Percentiles rank a stretch among this genome's conserved stretches.
Evolutionary conservation across 2,888 invertebrate species (phyloP).

Genomic region (Caenorhabditis imperialis): DNA sequence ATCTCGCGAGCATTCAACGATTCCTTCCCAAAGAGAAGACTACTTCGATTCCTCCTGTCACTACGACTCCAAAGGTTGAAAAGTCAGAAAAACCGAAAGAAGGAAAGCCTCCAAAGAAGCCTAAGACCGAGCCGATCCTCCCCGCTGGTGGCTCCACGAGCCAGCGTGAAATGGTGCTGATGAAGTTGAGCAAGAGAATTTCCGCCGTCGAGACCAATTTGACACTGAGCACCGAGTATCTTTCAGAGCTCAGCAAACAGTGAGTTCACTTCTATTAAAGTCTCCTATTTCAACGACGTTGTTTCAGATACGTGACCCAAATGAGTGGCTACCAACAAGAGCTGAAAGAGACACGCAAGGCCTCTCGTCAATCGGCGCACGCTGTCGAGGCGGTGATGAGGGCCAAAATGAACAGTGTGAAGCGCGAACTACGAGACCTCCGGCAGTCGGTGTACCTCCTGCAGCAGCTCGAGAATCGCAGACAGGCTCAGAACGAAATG

Average conservation of each 20-base stretch:
- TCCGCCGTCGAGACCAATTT: constrained; percentile 91
- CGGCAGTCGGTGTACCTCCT: constrained; percentile 30
- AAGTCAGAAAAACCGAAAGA: not conserved
- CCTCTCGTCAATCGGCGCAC: constrained; percentile 16
- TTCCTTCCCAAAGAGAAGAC: constrained; percentile 9
- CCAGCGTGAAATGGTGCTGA: constrained; percentile 88
- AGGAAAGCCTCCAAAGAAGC: constrained; percentile 5
- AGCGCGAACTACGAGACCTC: constrained; percentile 39
- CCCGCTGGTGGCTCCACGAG: constrained; percentile 49
- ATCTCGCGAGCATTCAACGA: constrained; percentile 42
- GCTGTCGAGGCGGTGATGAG: constrained; percentile 31
- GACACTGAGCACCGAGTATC: constrained; percentile 94
- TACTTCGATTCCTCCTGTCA: not conserved
- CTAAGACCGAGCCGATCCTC: constrained; percentile 36
- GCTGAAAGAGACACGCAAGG: constrained; percentile 34
- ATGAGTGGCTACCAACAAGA: constrained; percentile 53
- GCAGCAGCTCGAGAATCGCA: constrained; percentile 32
- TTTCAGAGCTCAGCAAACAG: constrained; percentile 90
- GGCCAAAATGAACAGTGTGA: constrained; percentile 34
- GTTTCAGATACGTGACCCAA: constrained; percentile 44
- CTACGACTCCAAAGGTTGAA: not conserved
- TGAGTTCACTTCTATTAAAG: constrained; percentile 45
- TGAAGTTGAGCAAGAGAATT: constrained; percentile 93
- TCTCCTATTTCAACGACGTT: not conserved
- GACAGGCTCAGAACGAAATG: constrained; percentile 37